Evolutionary conservation across 2,797 vertebrate genomes (phyloP).

Genomic region (Hipposideros larvatus): DNA sequence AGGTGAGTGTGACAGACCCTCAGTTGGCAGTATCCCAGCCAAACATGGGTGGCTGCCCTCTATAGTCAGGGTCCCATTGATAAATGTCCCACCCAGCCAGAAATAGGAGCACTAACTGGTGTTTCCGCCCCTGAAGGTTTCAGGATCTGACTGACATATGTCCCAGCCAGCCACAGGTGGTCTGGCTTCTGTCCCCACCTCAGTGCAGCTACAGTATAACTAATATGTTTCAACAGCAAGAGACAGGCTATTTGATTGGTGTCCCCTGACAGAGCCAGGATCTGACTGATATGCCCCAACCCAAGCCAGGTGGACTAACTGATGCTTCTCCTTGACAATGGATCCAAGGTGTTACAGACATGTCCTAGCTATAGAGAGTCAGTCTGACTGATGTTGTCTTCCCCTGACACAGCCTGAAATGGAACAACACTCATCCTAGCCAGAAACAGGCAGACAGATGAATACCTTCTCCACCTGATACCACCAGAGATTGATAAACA

Average conservation of each 20-base stretch:
- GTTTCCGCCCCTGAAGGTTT: neutral
- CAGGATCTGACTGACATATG: neutral
- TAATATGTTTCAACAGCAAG: neutral
- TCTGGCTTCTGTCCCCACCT: neutral
- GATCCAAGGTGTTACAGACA: neutral
- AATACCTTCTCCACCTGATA: neutral
- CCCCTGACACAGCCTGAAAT: neutral
- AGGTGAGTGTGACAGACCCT: conserved; percentile 88
- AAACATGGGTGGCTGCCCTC: neutral
- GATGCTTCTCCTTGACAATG: neutral
- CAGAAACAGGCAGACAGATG: neutral
- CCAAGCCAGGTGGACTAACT: neutral
- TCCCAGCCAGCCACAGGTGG: neutral
- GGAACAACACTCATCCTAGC: neutral
- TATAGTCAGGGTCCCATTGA: neutral
- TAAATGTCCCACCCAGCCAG: neutral
- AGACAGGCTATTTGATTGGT: neutral
- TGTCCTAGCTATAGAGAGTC: neutral
- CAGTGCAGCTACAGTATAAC: neutral
- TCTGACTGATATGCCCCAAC: neutral
- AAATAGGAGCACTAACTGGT: neutral
- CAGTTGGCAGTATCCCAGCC: neutral
- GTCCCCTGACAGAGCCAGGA: neutral
- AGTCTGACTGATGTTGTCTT: neutral
- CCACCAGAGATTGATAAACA: neutral